Evolutionary conservation across 2,888 invertebrate genomes (phyloP).

Genomic region (Deilephila elpenor): DNA sequence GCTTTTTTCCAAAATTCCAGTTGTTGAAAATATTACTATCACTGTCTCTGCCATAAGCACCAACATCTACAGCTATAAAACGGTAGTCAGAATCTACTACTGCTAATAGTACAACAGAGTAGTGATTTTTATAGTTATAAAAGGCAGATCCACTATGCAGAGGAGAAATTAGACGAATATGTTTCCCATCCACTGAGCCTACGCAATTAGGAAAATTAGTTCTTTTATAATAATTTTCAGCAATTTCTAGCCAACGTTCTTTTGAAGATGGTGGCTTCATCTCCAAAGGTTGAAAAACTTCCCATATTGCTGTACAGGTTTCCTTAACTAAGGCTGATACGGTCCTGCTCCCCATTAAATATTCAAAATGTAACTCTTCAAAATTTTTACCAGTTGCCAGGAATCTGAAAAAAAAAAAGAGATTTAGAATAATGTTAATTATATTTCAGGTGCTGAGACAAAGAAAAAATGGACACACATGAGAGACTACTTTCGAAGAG

Average conservation of each 20-base stretch:
- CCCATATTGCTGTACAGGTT: conserved; percentile 39
- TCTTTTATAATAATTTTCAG: too few relatives aligned
- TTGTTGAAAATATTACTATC: conserved; percentile 35
- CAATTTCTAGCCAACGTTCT: too few relatives aligned
- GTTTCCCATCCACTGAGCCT: too few relatives aligned
- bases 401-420: conserved; percentile 38
- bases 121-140: conserved; percentile 36
- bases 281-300: conserved; percentile 35
- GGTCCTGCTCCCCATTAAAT: conserved; percentile 38
- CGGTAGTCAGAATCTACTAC: conserved; percentile 38
- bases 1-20: conserved; percentile 27
- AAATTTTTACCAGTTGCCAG: conserved; percentile 27
- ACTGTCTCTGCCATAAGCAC: conserved; percentile 37
- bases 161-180: conserved; percentile 11
- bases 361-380: conserved; percentile 38
- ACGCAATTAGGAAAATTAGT: too few relatives aligned
- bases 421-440: conserved; percentile 30
- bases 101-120: conserved; percentile 34
- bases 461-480: conserved; percentile 34
- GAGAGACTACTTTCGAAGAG: neutral
- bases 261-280: conserved; percentile 36
- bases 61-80: conserved; percentile 36
- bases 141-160: conserved; percentile 34
- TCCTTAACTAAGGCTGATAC: conserved; percentile 38
- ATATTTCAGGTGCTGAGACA: conserved; percentile 34